Evolutionary conservation across 23 tunicate species (phyloP), one percentile per base, ranked within the genome.

Genomic region (Diplosoma virens): DNA sequence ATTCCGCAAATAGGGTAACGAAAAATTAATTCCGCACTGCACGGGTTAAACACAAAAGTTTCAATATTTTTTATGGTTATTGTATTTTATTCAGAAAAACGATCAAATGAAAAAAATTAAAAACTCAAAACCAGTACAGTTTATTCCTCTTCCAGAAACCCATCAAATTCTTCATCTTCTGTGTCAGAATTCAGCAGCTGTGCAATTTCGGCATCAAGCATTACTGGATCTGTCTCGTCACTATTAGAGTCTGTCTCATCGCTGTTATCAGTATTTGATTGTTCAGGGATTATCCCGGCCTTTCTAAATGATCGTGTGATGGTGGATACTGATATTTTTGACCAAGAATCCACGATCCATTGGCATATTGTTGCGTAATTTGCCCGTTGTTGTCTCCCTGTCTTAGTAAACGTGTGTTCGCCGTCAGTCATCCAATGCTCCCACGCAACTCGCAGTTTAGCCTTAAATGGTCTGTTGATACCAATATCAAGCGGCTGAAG

Each of bases 401-500:
- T 79, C 75, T 79, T 79, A 31, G 84, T 79, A 66, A 79, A 79
- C 75, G 64, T 66, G 66, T 52, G 84, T 79, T 79, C 75, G 54
- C 71, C 81, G 75, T 79, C 84, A 48, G 75, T 66, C 75, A 79
- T 79, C 64, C 84, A 65, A 66, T 79, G 75, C 84, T 79, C 84
- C 84, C 76, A 66, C 66, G 75, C 75, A 66, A 66, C 84, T 66
- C 75, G 84, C 66, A 79, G 29, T 52, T 79, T 66, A 66, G 75
- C 65, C 84, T 79, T 79, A 67, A 67, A 79, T 66, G 75, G 66
- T 66, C 75, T 50, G 75, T 79, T 79, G 84, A 79, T 67, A 53
- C 75, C 75, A 79, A 79, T 79, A 66, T 79, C 84, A 66, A 79
- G 84, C 75, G 84, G 84, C 76, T 79, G 84, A 79, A 67, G 84